Evolutionary conservation across 2,888 invertebrate genomes (phyloP).

Genomic region (Sinodicranocentrus sp.): DNA sequence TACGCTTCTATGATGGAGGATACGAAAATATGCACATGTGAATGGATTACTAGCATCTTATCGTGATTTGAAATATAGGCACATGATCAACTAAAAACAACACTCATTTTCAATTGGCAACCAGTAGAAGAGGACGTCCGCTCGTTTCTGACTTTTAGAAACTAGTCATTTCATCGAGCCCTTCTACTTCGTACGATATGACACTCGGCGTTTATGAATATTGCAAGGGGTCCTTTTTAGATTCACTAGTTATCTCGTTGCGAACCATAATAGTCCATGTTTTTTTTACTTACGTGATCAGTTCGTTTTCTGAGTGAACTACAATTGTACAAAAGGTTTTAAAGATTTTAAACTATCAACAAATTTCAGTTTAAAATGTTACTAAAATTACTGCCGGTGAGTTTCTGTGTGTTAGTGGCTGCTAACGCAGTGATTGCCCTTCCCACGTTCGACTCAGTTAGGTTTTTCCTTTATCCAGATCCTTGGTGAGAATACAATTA

Average conservation of each 20-base stretch:
- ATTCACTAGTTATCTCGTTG: too few relatives aligned
- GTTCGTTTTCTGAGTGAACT: background rate
- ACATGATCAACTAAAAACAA: constrained; percentile 17
- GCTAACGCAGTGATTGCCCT: background rate
- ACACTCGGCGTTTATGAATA: constrained; percentile 2
- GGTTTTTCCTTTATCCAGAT: constrained; percentile 70
- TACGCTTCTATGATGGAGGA: background rate
- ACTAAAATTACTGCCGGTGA: background rate
- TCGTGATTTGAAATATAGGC: constrained; percentile 1
- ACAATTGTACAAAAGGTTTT: too few relatives aligned
- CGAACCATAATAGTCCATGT: too few relatives aligned
- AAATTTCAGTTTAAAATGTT: constrained; percentile 28
- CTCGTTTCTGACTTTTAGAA: constrained; percentile 39
- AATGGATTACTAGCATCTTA: background rate
- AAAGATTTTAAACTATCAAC: too few relatives aligned
- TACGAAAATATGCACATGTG: too few relatives aligned
- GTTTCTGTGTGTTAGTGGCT: constrained; percentile 14
- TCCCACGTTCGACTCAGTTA: constrained; percentile 63
- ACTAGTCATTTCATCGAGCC: constrained; percentile 32
- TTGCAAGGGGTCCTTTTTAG: too few relatives aligned
- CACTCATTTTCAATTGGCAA: constrained; percentile 54
- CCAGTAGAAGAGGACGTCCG: constrained; percentile 45
- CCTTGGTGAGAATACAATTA: constrained; percentile 71
- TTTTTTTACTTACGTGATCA: too few relatives aligned
- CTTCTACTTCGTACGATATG: background rate